These are phyloP conservation scores for Anoncus sp. DNA, from an alignment of 2,888 invertebrate species.

Conservation along the genomic window DNA sequence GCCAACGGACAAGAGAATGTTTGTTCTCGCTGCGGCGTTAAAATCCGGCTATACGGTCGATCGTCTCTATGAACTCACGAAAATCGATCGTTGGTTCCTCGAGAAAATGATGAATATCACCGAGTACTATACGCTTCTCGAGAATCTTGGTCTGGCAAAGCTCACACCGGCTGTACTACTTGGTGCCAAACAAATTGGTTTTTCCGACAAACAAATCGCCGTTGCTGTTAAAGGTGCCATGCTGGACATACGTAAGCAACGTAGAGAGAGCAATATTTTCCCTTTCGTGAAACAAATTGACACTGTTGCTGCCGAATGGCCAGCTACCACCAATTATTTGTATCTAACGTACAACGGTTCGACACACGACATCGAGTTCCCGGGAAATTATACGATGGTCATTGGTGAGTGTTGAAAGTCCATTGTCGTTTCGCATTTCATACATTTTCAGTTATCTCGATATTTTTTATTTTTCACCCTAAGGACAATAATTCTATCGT, in stretches of 20 bases:
- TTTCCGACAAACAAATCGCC: slow-evolving; percentile 99
- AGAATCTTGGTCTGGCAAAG: slow-evolving; percentile 86
- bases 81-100: slow-evolving; percentile 99
- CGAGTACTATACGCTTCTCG: slow-evolving; percentile 88
- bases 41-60: slow-evolving; percentile 92
- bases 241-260: slow-evolving; percentile 90
- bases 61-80: slow-evolving; percentile 95
- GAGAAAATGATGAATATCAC: slow-evolving; percentile 97
- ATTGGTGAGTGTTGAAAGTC: slow-evolving; percentile 90
- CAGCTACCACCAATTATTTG: slow-evolving; percentile 99
- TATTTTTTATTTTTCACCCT: too few relatives aligned
- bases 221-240: slow-evolving; percentile 94
- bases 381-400: slow-evolving; percentile 93
- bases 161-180: slow-evolving; percentile 88
- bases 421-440: not conserved
- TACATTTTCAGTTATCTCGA: slow-evolving; percentile 1
- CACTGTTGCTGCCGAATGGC: slow-evolving; percentile 99
- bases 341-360: slow-evolving; percentile 98
- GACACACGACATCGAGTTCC: slow-evolving; percentile 92
- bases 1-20: slow-evolving; percentile 99
- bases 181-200: slow-evolving; percentile 96
- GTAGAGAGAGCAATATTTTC: slow-evolving; percentile 90
- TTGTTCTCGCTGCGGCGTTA: slow-evolving; percentile 97
- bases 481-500: too few relatives aligned
- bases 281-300: slow-evolving; percentile 99